Percentiles rank a stretch among this genome's conserved stretches.
These are phyloP conservation scores for Chaetorhynchus papuensis DNA, from an alignment of 2,113 vertebrate species.

Conservation along the genomic window DNA sequence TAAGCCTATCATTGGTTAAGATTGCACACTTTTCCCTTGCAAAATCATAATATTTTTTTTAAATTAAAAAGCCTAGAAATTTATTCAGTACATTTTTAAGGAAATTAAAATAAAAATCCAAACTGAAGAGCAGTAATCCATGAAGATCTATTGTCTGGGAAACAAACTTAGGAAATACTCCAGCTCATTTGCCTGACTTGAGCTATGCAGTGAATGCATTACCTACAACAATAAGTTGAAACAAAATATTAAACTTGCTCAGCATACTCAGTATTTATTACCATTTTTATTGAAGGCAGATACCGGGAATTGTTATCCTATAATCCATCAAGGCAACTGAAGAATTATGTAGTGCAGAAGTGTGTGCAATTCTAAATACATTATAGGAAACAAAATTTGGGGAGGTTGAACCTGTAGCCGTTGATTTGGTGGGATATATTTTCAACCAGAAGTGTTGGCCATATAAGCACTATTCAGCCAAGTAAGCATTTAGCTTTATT, in stretches of 20 bases:
- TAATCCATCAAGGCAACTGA: not conserved
- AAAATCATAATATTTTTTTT: not conserved
- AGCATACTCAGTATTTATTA: not conserved
- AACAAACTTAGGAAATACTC: not conserved
- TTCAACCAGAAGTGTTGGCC: not conserved
- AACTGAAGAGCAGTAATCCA: not conserved
- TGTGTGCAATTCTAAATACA: not conserved
- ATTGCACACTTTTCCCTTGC: not conserved
- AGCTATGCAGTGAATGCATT: not conserved
- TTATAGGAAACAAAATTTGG: not conserved
- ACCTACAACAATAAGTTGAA: not conserved
- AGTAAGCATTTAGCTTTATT: not conserved
- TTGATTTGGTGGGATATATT: not conserved
- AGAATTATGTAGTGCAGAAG: not conserved
- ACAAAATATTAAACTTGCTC: not conserved
- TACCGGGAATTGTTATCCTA: not conserved
- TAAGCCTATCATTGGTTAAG: not conserved
- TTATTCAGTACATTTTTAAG: not conserved
- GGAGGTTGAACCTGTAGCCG: rapidly evolving
- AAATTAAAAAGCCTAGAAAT: not conserved
- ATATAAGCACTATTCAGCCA: not conserved
- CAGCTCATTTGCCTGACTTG: not conserved
- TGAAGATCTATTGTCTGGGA: not conserved
- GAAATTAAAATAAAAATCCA: not conserved
- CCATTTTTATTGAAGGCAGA: not conserved